Evolutionary conservation across 1,140 invertebrate species (phyloP).

Genomic region (Achroia grisella): DNA sequence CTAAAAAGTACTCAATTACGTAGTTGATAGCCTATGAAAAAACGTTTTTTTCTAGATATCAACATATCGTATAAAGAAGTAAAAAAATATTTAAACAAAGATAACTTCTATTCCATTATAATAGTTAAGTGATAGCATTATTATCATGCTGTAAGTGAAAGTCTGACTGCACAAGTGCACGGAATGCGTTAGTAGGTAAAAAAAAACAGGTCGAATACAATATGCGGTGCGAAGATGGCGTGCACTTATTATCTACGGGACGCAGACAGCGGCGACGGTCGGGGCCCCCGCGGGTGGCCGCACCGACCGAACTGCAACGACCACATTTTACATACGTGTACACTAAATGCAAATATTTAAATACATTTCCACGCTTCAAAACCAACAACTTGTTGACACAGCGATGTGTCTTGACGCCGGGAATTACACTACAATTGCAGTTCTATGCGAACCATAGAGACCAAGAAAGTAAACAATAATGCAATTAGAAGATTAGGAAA

Average conservation of each 20-base stretch:
- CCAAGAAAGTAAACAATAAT: no score
- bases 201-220: slow-evolving; percentile 26
- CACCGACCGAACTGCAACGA: slow-evolving; percentile 41
- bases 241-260: slow-evolving; percentile 62
- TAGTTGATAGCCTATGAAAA: no score
- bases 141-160: not conserved
- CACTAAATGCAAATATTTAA: slow-evolving; percentile 21
- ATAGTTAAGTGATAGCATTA: not conserved
- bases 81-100: no score
- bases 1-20: no score
- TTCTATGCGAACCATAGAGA: no score
- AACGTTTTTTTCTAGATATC: no score
- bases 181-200: slow-evolving; percentile 37
- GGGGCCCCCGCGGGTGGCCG: slow-evolving; percentile 54
- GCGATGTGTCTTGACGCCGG: no score
- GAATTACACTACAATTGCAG: no score
- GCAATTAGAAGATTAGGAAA: no score
- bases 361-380: slow-evolving; percentile 4
- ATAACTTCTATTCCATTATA: no score
- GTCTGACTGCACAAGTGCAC: slow-evolving; percentile 9
- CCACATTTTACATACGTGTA: slow-evolving; percentile 12
- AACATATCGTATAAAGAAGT: no score
- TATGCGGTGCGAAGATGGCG: slow-evolving; percentile 44
- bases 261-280: slow-evolving; percentile 27
- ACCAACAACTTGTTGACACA: no score